phyloP scores from a whole-genome alignment of 1,140 invertebrate genomes.

The Heterodera carotae region DNA sequence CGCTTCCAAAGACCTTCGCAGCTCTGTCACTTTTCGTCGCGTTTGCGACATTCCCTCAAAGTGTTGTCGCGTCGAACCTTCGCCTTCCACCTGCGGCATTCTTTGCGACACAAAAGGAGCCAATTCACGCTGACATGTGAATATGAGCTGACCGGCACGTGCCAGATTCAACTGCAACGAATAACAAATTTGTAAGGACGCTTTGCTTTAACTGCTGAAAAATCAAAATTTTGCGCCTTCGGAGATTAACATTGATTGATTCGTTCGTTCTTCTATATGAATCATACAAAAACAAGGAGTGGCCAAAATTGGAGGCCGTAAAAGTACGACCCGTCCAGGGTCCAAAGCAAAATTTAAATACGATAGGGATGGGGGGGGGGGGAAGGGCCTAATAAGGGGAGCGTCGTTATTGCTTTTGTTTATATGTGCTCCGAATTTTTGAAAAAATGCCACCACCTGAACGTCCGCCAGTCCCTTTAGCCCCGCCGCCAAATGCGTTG shows the following conservation, averaged over 20 bases:
- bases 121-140: conserved; percentile 53
- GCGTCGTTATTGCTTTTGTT: too few species aligned
- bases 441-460: not conserved
- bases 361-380: too few species aligned
- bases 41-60: conserved; percentile 53
- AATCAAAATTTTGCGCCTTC: not conserved
- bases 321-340: too few species aligned
- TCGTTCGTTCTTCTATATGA: too few species aligned
- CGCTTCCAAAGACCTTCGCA: conserved; percentile 34
- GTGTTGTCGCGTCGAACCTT: conserved; percentile 25
- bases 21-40: conserved; percentile 41
- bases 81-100: conserved; percentile 29
- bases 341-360: too few species aligned
- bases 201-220: not conserved
- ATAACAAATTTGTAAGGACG: too few species aligned
- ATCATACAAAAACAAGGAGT: too few species aligned
- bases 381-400: too few species aligned
- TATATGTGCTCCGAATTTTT: too few species aligned
- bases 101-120: conserved; percentile 52
- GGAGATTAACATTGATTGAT: too few species aligned
- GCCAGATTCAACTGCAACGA: conserved; percentile 9
- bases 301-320: too few species aligned
- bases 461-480: not conserved
- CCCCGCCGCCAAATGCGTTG: not conserved
- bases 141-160: conserved; percentile 37